Base-by-base conservation (phyloP, 2,888 invertebrate genomes). In the Drosophila cognata region DNA sequence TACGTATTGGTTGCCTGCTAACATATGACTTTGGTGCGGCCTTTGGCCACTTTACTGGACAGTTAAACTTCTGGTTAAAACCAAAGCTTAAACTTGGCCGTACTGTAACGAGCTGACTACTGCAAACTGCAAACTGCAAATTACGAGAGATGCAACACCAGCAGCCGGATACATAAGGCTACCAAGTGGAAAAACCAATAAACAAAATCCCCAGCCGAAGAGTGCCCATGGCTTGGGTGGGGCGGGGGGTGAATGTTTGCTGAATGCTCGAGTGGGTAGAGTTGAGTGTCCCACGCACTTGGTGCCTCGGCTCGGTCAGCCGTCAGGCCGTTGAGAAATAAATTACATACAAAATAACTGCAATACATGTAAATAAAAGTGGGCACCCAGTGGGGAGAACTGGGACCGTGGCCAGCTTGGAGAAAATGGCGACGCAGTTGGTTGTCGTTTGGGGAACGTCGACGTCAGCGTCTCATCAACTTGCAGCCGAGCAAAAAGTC, bases 281-380 rank as follows among this genome's bases (percentile, higher is more conserved):
- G 65, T 52, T 62, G 63, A 55, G 52, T 36, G 55, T 48, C 6
- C 52, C 77, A 85, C 81, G 82, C 86, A 86, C 86, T 82, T 61
- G 72, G 31, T 61, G 38, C 57, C 36, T 28, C n/a, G n/a, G 46
- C 11, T n/a, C 36, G 38, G 38, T 28, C 61, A 51, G 43, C 57
- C 58, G 59, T 53, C 77, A 56, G 74, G 80, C 76, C 51, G 76
- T 72, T 74, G 73, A 74, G 79, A 88, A 87, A 88, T 87, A 87
- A 87, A 88, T 87, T 87, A 88, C 86, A 84, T 84, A 86, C 82
- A 87, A 87, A 87, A 87, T 88, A 87, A 87, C 82, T 88, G 81
- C 81, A 86, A 82, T 86, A 86, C 85, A 87, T 87, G 86, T 87
- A 87, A 87, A 87, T 87, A 87, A 86, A 84, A 80, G 85, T 76